phyloP scores from a whole-genome alignment of 1,140 invertebrate genomes.

The Mizuhopecten yessoensis region DNA sequence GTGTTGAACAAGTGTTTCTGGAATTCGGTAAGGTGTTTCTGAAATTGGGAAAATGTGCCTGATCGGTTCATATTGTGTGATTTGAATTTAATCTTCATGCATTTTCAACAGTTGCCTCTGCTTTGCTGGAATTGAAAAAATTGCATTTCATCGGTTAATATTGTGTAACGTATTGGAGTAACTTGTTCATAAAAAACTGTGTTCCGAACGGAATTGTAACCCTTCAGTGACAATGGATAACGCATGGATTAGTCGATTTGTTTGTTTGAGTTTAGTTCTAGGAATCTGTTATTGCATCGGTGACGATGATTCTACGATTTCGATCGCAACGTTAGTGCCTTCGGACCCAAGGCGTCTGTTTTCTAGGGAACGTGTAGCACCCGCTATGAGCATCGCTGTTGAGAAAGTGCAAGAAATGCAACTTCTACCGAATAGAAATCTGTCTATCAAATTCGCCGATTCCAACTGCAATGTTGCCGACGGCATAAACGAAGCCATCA shows the following conservation, averaged over 20 bases:
- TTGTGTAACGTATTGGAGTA: too few species aligned
- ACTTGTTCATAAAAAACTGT: too few species aligned
- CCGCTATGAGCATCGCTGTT: constrained; percentile 71
- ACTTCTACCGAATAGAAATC: constrained; percentile 52
- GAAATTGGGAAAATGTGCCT: too few species aligned
- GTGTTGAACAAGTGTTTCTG: too few species aligned
- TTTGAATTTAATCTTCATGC: too few species aligned
- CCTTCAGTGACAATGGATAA: background rate
- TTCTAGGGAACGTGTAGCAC: constrained; percentile 67
- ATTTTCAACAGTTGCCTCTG: too few species aligned
- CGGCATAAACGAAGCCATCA: constrained; percentile 77
- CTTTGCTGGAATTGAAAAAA: too few species aligned
- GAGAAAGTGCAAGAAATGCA: constrained; percentile 65
- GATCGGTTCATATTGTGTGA: too few species aligned
- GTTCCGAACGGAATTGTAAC: background rate
- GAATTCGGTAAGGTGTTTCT: too few species aligned
- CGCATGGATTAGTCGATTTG: background rate
- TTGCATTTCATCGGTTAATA: too few species aligned
- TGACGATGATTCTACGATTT: constrained; percentile 46
- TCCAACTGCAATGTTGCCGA: constrained; percentile 70
- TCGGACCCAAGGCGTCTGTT: constrained; percentile 61
- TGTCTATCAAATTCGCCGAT: constrained; percentile 72
- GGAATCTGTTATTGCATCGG: background rate
- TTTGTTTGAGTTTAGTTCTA: background rate
- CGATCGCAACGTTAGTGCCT: constrained; percentile 69